Evolutionary conservation across 2,888 invertebrate genomes (phyloP).

Genomic region (Tiphia femorata): DNA sequence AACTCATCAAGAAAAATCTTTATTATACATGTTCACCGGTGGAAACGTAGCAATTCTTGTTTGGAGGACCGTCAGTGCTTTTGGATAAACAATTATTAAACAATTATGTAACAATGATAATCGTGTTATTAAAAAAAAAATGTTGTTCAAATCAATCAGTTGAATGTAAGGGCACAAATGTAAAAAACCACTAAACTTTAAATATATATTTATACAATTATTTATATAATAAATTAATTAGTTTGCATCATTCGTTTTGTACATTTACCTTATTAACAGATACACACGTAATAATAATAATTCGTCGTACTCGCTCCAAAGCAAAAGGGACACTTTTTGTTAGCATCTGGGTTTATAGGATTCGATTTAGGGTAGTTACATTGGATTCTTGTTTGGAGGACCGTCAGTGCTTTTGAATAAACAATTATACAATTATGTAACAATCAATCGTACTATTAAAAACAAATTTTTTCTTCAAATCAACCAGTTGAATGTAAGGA

Average conservation of each 20-base stretch:
- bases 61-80: conserved; percentile 52
- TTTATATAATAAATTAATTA: no score
- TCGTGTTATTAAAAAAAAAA: background rate
- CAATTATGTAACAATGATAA: background rate
- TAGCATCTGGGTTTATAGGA: no score
- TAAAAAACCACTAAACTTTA: no score
- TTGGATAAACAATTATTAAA: background rate
- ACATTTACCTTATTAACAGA: no score
- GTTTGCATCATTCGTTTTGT: no score
- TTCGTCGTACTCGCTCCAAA: no score
- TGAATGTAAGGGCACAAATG: no score
- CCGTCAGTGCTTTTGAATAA: conserved; percentile 26
- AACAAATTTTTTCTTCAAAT: background rate
- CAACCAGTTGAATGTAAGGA: background rate
- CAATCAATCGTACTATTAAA: background rate
- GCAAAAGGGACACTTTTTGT: no score
- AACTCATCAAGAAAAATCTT: conserved; percentile 89
- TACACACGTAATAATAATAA: no score
- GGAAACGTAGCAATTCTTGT: conserved; percentile 82
- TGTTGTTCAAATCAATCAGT: background rate
- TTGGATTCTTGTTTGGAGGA: conserved; percentile 60
- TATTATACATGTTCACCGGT: conserved; percentile 91
- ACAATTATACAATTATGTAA: background rate
- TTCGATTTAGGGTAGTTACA: no score
- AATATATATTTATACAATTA: no score